Conservation (phyloP, 2,888 invertebrate genomes). For the Sphinx pinastri region DNA sequence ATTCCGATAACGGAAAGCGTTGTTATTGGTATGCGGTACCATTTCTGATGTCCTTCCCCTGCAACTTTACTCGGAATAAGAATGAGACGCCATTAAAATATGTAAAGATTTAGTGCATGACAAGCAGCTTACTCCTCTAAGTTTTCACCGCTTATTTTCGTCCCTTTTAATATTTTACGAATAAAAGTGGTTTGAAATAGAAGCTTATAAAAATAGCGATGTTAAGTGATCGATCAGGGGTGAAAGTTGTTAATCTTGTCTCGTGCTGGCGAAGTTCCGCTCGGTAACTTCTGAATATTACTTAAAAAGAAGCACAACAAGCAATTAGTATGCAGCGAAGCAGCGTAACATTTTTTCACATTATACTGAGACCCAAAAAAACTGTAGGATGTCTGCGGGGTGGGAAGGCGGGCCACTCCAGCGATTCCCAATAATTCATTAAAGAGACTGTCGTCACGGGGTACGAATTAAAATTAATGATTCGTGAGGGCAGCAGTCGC, state of each 20-base stretch:
- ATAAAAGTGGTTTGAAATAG: constrained; percentile 62
- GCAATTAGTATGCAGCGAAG: constrained; percentile 81
- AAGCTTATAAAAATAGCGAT: constrained; percentile 62
- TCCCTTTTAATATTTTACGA: constrained; percentile 36
- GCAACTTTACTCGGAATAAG: constrained; percentile 69
- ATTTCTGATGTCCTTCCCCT: constrained; percentile 59
- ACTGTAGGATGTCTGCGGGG: constrained; percentile 69
- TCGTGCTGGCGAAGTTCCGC: constrained; percentile 65
- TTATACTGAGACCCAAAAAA: constrained; percentile 80
- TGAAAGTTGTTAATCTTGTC: constrained; percentile 80
- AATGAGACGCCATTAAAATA: constrained; percentile 75
- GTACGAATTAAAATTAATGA: constrained; percentile 84
- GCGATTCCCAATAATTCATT: constrained; percentile 83
- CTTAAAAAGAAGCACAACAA: constrained; percentile 75
- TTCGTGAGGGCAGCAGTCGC: constrained; percentile 74
- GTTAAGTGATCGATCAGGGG: constrained; percentile 77
- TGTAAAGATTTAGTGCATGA: constrained; percentile 69
- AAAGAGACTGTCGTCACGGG: constrained; percentile 77
- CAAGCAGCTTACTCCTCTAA: constrained; percentile 56
- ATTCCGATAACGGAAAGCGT: constrained; percentile 30
- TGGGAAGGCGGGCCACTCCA: constrained; percentile 63
- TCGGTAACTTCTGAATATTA: constrained; percentile 67
- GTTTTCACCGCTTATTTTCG: constrained; percentile 33
- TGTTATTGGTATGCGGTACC: constrained; percentile 63
- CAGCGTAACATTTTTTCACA: constrained; percentile 80